These are phyloP conservation scores for Myzus persicae DNA, from an alignment of 1,140 invertebrate species.

Conservation along the genomic window DNA sequence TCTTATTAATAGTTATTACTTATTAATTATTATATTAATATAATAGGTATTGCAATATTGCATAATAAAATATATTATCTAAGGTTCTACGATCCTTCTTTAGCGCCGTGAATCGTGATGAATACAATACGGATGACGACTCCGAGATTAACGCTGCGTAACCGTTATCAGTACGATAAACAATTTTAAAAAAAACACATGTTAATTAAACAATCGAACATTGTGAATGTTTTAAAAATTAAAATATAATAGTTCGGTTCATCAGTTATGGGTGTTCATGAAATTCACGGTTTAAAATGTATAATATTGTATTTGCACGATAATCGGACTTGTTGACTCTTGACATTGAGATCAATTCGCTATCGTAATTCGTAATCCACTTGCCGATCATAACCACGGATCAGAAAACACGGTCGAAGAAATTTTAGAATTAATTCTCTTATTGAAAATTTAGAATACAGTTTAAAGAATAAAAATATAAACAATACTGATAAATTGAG, in stretches of 20 bases:
- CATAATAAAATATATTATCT: too few relatives aligned
- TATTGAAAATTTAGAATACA: not conserved
- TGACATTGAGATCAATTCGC: not conserved
- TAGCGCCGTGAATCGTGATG: too few relatives aligned
- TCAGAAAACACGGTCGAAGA: not conserved
- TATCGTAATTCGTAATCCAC: not conserved
- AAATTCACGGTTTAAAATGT: not conserved
- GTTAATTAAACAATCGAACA: not conserved
- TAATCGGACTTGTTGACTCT: not conserved
- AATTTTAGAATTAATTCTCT: not conserved
- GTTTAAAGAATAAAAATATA: not conserved
- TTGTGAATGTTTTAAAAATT: not conserved
- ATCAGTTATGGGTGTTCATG: not conserved
- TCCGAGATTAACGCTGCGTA: not conserved
- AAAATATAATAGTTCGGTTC: not conserved
- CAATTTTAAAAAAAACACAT: slow-evolving; percentile 37
- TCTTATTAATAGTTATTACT: too few relatives aligned
- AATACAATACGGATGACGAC: too few relatives aligned
- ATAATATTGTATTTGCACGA: not conserved
- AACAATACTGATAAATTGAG: not conserved
- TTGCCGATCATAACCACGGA: not conserved
- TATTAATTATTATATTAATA: too few relatives aligned
- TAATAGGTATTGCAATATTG: too few relatives aligned
- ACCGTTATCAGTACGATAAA: slow-evolving; percentile 37
- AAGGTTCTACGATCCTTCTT: too few relatives aligned